phyloP scores from a whole-genome alignment of 2,797 vertebrate genomes.

The Phalloptychus januarius region DNA sequence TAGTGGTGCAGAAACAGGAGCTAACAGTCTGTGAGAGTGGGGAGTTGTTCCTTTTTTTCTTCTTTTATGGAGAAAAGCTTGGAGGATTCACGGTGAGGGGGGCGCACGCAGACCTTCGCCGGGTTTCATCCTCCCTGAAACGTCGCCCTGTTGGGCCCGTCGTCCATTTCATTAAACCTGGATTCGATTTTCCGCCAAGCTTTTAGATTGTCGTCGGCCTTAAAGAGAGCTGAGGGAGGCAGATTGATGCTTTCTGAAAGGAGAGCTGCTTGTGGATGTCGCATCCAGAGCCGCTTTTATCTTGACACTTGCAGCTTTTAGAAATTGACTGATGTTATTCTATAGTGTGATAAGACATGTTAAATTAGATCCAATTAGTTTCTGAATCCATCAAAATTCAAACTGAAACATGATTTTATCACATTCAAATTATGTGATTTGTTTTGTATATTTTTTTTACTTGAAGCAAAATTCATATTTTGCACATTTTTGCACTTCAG shows the following conservation, averaged over 20 bases:
- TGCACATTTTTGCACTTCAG: no score
- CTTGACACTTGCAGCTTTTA: slow-evolving; percentile 45
- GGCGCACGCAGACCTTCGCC: slow-evolving; percentile 25
- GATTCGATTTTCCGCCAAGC: slow-evolving; percentile 66
- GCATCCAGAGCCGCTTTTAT: slow-evolving; percentile 29
- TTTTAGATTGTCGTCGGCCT: slow-evolving; percentile 56
- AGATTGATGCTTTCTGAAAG: slow-evolving; percentile 60
- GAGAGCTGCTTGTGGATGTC: slow-evolving; percentile 35
- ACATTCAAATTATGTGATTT: neutral
- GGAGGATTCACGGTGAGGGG: slow-evolving; percentile 38
- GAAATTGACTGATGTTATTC: slow-evolving; percentile 35
- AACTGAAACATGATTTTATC: neutral
- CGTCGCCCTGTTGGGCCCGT: slow-evolving; percentile 64
- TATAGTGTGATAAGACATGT: neutral
- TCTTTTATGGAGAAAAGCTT: slow-evolving; percentile 31
- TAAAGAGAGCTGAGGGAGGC: slow-evolving; percentile 56
- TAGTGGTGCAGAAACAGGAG: slow-evolving; percentile 59
- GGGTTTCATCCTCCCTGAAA: slow-evolving; percentile 54
- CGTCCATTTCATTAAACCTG: slow-evolving; percentile 75
- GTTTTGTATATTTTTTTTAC: neutral
- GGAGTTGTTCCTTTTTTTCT: slow-evolving; percentile 6
- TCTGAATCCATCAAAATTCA: neutral
- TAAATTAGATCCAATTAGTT: neutral
- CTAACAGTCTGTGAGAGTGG: slow-evolving; percentile 69
- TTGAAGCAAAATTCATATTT: no score